Evolutionary conservation across 2,888 invertebrate species (phyloP), one percentile per base, ranked within the genome.

Genomic region (Athrips mouffetella): DNA sequence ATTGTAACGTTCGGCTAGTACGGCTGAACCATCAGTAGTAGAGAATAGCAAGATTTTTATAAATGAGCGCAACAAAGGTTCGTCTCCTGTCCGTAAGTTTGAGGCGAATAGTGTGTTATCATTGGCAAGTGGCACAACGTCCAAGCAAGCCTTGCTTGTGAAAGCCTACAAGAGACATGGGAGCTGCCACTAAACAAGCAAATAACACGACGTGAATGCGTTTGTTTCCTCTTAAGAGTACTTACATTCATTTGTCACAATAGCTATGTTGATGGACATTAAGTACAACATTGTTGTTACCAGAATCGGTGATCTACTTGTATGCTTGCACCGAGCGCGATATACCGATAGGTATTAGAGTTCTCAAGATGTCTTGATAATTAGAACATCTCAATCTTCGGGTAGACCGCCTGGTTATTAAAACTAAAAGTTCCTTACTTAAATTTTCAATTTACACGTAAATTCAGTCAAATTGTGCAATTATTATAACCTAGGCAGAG

Each of bases 271-370:
- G 80, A 76, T 74, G 74, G 60, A 72, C 62, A 62, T 61, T 65
- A 62, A 70, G 57, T 63, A 78, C 69, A 83, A 85, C 81, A 81
- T 67, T 64, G 53, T 52, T 76, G 79, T 82, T 83, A 81, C 77
- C 80, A 78, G 81, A 83, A 81, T 51, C 57, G 60, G 59, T 50
- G 58, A 58, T 57, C 62, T 6, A 21, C n/a, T 21, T 68, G 67
- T 59, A 71, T n/a, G 65, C 60, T 66, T 68, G 67, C 60, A 71
- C 45, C 52, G 41, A 49, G 47, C 48, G 54, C 53, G 53, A 35
- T 37, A 35, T 45, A 45, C 7, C 18, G n/a, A 30, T 11, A 15
- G n/a, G 20, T 40, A 13, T 15, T 13, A 10, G 8, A 18, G 20
- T 18, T 37, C 18, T n/a, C 1, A 8, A 8, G 20, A 16, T 20